A percentile compares a stretch with the other conserved stretches of the same genome.
Conservation (phyloP, 2,888 invertebrate genomes). For the Asteroscopus sphinx region DNA sequence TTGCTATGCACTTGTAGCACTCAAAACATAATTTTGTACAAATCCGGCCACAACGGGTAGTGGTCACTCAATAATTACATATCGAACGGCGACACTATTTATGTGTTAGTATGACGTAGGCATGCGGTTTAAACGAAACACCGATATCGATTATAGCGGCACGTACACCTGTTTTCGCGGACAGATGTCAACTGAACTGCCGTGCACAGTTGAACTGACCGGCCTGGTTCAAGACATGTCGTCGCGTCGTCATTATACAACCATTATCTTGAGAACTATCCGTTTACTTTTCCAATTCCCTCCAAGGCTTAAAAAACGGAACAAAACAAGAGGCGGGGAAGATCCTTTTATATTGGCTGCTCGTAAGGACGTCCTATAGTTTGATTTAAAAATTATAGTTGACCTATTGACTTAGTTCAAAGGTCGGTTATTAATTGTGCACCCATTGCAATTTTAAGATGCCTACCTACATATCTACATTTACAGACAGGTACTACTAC, state of each 20-base stretch:
- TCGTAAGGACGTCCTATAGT: conserved; percentile 30
- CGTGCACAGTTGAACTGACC: conserved; percentile 49
- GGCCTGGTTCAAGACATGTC: conserved; percentile 39
- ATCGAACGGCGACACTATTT: conserved; percentile 67
- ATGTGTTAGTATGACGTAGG: conserved; percentile 64
- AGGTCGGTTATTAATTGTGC: conserved; percentile 47
- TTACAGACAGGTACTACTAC: too few species aligned
- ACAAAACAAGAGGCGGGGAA: conserved; percentile 9
- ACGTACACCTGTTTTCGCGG: conserved; percentile 64
- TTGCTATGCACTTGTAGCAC: conserved; percentile 60
- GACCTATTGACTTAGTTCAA: conserved; percentile 63
- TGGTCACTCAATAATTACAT: conserved; percentile 68
- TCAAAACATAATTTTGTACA: conserved; percentile 58
- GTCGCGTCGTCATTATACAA: conserved; percentile 50
- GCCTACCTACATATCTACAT: too few species aligned
- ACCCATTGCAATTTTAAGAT: background rate
- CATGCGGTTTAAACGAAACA: conserved; percentile 56
- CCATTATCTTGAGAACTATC: conserved; percentile 59
- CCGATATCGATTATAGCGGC: conserved; percentile 60
- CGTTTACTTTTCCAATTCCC: conserved; percentile 39
- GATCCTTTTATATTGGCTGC: conserved; percentile 21
- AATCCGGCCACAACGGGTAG: conserved; percentile 57
- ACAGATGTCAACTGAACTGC: conserved; percentile 72
- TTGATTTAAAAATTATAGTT: conserved; percentile 32
- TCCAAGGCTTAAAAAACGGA: background rate